Conservation (phyloP, 1,140 invertebrate genomes). For the Magallana angulata region DNA sequence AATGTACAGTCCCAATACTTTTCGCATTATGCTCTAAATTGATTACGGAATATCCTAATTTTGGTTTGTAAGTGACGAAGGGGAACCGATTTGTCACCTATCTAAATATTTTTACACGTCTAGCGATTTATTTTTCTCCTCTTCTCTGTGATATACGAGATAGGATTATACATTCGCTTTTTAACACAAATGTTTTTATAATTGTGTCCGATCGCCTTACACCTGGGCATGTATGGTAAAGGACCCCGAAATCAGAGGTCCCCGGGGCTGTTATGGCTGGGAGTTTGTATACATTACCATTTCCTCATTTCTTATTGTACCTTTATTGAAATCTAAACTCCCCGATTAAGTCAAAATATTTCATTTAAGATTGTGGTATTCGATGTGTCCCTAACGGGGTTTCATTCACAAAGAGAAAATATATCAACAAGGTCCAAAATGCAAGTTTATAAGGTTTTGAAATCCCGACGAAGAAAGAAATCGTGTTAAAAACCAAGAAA, state of each 20-base stretch:
- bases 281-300: conserved; percentile 2
- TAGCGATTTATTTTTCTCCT: conserved; percentile 36
- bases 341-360: conserved; percentile 14
- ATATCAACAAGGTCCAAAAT: conserved; percentile 4
- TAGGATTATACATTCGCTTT: conserved; percentile 12
- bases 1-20: conserved; percentile 16
- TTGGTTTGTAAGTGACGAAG: conserved; percentile 27
- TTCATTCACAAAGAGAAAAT: conserved; percentile 22
- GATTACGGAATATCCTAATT: conserved; percentile 32
- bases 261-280: conserved; percentile 31
- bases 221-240: not conserved
- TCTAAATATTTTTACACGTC: conserved; percentile 45
- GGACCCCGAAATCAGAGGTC: not conserved
- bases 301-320: conserved; percentile 14
- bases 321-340: not conserved
- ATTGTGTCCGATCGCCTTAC: not conserved
- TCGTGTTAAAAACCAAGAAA: not conserved
- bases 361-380: not conserved
- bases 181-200: conserved; percentile 39
- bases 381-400: not conserved
- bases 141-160: not conserved
- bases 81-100: conserved; percentile 42
- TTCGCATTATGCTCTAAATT: conserved; percentile 13
- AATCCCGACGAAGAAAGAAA: not conserved
- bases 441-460: conserved; percentile 10